Conservation (phyloP, 53 echinoderm and acorn worm species). For the Apostichopus leukothele region DNA sequence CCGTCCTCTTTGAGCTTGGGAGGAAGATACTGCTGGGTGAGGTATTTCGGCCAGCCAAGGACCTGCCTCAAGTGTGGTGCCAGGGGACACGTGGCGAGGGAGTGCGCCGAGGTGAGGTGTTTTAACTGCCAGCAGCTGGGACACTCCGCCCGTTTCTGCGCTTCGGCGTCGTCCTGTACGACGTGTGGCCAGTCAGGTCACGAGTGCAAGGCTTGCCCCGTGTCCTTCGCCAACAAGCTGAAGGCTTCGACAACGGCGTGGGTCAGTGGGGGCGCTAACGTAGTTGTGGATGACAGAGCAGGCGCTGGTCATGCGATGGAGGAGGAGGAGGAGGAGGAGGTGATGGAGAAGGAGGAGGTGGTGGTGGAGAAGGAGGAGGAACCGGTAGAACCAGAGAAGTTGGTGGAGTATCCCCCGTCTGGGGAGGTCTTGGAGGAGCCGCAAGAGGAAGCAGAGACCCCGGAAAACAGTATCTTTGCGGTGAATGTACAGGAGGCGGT, state of each 20-base stretch:
- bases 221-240: constrained; percentile 10
- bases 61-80: constrained; percentile 22
- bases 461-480: no score
- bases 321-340: no score
- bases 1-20: not conserved
- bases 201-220: not conserved
- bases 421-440: no score
- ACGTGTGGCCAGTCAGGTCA: not conserved
- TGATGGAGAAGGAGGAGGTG: no score
- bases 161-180: not conserved
- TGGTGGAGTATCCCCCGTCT: no score
- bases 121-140: constrained; percentile 6
- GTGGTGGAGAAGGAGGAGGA: no score
- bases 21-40: constrained; percentile 2
- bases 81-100: not conserved
- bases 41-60: constrained; percentile 3
- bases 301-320: no score
- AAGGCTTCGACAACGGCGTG: not conserved
- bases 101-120: not conserved
- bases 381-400: no score
- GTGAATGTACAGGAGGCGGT: no score
- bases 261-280: not conserved
- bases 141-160: not conserved
- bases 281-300: not conserved
- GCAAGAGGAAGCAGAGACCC: no score